phyloP scores from a whole-genome alignment of 2,888 invertebrate genomes.

The Drosophila basisetae region DNA sequence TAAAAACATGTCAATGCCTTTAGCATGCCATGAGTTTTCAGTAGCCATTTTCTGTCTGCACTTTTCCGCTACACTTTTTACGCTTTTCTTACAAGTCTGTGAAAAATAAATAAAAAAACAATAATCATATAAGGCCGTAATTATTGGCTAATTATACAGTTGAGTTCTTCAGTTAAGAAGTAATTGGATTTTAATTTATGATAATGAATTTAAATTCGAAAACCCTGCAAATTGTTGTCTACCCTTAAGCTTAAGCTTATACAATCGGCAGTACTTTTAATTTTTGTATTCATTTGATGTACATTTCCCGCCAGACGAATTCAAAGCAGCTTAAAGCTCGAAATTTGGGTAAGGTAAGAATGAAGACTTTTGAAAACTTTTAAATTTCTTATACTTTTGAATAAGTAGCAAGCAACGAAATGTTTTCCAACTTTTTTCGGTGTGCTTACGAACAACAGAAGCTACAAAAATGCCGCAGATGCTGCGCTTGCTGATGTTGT shows the following conservation, averaged over 20 bases:
- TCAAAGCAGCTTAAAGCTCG: background rate
- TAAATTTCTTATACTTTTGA: slow-evolving; percentile 36
- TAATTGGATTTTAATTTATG: background rate
- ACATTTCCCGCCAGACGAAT: slow-evolving; percentile 39
- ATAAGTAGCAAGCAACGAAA: slow-evolving; percentile 32
- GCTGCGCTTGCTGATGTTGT: slow-evolving; percentile 21
- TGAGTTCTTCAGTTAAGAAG: background rate
- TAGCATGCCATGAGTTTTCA: background rate
- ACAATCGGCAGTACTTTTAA: slow-evolving; percentile 5
- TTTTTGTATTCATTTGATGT: slow-evolving; percentile 30
- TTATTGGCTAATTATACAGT: background rate
- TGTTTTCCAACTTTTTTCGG: slow-evolving; percentile 42
- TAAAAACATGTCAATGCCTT: slow-evolving; percentile 12
- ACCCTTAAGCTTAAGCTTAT: background rate
- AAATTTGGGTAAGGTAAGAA: slow-evolving; percentile 6
- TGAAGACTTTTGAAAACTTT: slow-evolving; percentile 34
- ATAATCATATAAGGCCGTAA: background rate
- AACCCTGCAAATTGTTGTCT: slow-evolving; percentile 11
- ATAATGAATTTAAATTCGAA: background rate
- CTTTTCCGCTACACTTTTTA: background rate
- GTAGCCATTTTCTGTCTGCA: background rate
- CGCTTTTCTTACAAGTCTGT: background rate
- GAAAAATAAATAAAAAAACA: background rate
- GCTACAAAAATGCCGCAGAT: slow-evolving; percentile 28
- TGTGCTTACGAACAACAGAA: slow-evolving; percentile 2